Evolutionary conservation across 2,797 vertebrate genomes (phyloP).

Genomic region (Epinephelus coioides): DNA sequence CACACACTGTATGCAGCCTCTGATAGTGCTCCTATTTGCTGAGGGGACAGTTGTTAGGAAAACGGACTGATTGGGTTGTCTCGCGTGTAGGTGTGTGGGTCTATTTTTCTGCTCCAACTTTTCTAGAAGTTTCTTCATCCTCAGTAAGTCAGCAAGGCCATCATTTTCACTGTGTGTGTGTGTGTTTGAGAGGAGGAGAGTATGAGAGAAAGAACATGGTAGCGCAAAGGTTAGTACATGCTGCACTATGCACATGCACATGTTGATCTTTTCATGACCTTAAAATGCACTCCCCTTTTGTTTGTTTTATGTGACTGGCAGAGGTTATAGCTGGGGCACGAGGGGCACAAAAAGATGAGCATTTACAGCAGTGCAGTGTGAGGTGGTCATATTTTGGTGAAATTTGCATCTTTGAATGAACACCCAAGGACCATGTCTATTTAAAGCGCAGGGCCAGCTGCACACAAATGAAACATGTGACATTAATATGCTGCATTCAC

Average conservation of each 20-base stretch:
- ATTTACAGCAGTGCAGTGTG: not conserved
- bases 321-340: too few species aligned
- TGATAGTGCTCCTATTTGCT: conserved; percentile 34
- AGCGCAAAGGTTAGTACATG: not conserved
- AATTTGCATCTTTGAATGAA: not conserved
- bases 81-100: conserved; percentile 51
- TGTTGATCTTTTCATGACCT: conserved; percentile 19
- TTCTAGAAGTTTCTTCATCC: conserved; percentile 42
- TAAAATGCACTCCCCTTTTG: not conserved
- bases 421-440: not conserved
- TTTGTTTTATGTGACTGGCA: not conserved
- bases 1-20: not conserved
- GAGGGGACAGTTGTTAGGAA: conserved; percentile 35
- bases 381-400: not conserved
- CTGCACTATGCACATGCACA: not conserved
- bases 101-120: conserved; percentile 43
- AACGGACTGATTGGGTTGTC: conserved; percentile 38
- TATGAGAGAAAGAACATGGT: not conserved
- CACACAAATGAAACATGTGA: not conserved
- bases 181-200: not conserved
- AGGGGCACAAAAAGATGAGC: not conserved
- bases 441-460: not conserved
- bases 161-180: conserved; percentile 4
- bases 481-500: too few species aligned
- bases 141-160: conserved; percentile 11